Percentiles rank a stretch among this genome's conserved stretches.
Evolutionary conservation across 2,888 invertebrate genomes (phyloP).

Genomic region (Acronicta alni): DNA sequence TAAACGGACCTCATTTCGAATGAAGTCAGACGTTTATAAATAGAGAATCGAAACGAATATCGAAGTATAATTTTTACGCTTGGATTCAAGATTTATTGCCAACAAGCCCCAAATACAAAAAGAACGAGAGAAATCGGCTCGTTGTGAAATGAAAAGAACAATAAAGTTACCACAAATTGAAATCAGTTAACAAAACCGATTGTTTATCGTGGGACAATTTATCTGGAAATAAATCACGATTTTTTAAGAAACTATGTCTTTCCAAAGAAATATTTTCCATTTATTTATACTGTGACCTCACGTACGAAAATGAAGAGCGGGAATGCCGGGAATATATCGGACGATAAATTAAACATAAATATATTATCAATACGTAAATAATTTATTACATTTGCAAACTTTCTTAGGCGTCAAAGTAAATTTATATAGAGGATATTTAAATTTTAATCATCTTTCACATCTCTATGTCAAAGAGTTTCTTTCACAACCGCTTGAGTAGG

Average conservation of each 20-base stretch:
- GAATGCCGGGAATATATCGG: constrained; percentile 4
- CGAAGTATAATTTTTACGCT: constrained; percentile 71
- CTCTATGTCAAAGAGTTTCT: constrained; percentile 25
- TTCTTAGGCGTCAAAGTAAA: constrained; percentile 17
- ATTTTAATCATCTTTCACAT: constrained; percentile 26
- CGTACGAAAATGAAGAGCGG: constrained; percentile 5
- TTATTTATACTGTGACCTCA: constrained; percentile 16
- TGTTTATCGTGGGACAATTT: constrained; percentile 32
- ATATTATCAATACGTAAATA: too few relatives aligned
- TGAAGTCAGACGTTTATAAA: constrained; percentile 83
- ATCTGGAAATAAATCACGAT: constrained; percentile 21
- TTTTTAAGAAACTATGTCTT: constrained; percentile 6
- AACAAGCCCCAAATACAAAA: constrained; percentile 60
- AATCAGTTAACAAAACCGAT: constrained; percentile 48
- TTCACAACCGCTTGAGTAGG: constrained; percentile 15
- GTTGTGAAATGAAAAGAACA: constrained; percentile 60
- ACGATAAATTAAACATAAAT: too few relatives aligned
- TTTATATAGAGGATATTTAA: constrained; percentile 12
- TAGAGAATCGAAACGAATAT: constrained; percentile 76
- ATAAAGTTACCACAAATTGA: constrained; percentile 55
- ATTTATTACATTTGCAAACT: constrained; percentile 20
- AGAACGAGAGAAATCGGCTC: constrained; percentile 58
- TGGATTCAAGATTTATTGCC: constrained; percentile 70
- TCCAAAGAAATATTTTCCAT: background rate
- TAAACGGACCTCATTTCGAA: constrained; percentile 59